These are phyloP conservation scores for Aethina tumida DNA, from an alignment of 1,140 invertebrate genomes.

Conservation along the genomic window DNA sequence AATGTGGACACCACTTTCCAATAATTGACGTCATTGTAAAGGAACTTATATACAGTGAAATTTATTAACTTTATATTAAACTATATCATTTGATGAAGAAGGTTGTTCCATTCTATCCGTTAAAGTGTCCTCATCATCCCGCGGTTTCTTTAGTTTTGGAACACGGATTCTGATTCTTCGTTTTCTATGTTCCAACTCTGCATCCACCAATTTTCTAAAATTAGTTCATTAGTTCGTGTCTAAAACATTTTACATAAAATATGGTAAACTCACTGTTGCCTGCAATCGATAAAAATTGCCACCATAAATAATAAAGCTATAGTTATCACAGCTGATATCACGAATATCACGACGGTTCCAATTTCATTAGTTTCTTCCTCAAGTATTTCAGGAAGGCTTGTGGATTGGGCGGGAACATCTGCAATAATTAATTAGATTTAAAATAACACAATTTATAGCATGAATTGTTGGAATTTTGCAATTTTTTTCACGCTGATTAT, in stretches of 20 bases:
- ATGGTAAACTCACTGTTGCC: conserved; percentile 22
- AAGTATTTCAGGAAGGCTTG: conserved; percentile 12
- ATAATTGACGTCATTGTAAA: no score
- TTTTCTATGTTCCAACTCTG: conserved; percentile 22
- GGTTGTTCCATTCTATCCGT: conserved; percentile 27
- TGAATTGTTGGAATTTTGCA: no score
- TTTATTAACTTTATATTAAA: conserved; percentile 3
- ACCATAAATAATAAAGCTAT: conserved; percentile 22
- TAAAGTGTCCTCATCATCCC: conserved; percentile 22
- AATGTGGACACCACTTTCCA: no score
- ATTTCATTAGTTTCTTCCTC: conserved; percentile 20
- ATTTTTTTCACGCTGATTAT: no score
- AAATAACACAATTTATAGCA: no score
- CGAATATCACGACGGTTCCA: conserved; percentile 21
- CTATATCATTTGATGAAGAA: conserved; percentile 21
- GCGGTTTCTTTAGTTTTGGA: conserved; percentile 18
- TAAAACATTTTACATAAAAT: no score
- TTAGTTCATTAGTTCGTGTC: no score
- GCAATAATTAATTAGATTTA: no score
- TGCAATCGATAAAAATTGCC: conserved; percentile 24
- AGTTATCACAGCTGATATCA: conserved; percentile 21
- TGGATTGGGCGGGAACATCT: no score
- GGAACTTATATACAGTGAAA: conserved; percentile 1
- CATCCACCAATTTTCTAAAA: no score
- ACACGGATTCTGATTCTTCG: conserved; percentile 17